phyloP scores from a whole-genome alignment of 1,140 invertebrate species.

The Reticulitermes speratus region DNA sequence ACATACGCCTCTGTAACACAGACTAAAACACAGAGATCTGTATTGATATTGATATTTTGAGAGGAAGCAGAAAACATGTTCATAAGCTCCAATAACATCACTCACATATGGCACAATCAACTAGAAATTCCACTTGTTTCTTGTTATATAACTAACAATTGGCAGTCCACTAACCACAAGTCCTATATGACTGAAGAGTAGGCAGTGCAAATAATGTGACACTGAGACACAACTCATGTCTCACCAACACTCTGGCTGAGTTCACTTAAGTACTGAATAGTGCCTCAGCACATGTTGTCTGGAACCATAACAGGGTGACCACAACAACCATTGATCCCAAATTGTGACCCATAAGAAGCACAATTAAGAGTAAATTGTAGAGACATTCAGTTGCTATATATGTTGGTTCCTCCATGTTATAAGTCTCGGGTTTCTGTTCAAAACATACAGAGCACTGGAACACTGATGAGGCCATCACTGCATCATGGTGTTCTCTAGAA shows the following conservation, averaged over 20 bases:
- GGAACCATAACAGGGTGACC: not conserved
- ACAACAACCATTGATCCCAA: not conserved
- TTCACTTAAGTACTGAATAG: no score
- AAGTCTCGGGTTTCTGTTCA: no score
- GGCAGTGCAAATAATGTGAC: not conserved
- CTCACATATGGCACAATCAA: not conserved
- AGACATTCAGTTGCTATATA: not conserved
- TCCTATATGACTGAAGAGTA: not conserved
- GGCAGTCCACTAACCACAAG: not conserved
- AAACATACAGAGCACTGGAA: not conserved
- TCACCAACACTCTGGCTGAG: not conserved
- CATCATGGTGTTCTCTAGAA: not conserved
- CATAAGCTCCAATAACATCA: no score
- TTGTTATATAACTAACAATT: not conserved
- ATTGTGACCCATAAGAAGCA: no score
- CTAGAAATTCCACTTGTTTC: not conserved
- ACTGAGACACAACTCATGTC: not conserved
- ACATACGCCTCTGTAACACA: not conserved
- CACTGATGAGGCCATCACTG: not conserved
- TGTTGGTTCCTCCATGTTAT: not conserved
- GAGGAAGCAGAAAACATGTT: no score
- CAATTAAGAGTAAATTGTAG: no score
- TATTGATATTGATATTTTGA: no score
- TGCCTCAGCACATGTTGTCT: not conserved
- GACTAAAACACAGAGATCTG: not conserved